Percentiles rank a stretch among this genome's conserved stretches.
phyloP scores from a whole-genome alignment of 2,888 invertebrate species.

The Agapetus fuscipes region DNA sequence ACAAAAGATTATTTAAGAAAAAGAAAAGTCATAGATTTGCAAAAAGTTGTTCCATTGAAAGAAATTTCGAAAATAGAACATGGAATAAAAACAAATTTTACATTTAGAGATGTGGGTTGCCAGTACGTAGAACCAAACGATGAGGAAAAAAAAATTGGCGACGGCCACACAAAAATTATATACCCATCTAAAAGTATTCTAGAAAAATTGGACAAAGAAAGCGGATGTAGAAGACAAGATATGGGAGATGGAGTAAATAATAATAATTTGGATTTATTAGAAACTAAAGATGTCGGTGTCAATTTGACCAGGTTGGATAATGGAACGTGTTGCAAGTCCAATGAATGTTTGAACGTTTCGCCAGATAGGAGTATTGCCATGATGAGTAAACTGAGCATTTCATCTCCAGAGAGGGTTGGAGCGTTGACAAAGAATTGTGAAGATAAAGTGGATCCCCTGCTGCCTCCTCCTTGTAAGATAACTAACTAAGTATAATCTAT shows the following conservation, averaged over 20 bases:
- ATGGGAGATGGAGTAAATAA: no score
- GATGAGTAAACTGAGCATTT: conserved; percentile 3
- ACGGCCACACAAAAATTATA: conserved; percentile 37
- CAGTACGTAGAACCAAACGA: conserved; percentile 39
- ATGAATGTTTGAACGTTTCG: background rate
- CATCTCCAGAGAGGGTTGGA: conserved; percentile 4
- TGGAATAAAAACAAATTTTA: background rate
- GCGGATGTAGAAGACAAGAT: no score
- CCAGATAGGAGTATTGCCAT: background rate
- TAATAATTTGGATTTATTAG: no score
- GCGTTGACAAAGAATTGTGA: background rate
- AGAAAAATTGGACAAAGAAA: conserved; percentile 2
- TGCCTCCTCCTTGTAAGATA: conserved; percentile 11
- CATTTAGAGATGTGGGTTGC: conserved; percentile 35
- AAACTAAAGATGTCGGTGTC: no score
- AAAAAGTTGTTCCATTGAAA: no score
- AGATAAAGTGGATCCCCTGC: conserved; percentile 4
- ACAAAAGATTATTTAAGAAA: conserved; percentile 26
- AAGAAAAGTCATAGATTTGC: conserved; percentile 28
- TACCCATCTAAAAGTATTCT: conserved; percentile 30
- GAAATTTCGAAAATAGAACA: no score
- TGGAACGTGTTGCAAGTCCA: background rate
- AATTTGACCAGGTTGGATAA: no score
- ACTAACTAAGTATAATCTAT: no score
- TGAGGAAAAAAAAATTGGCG: conserved; percentile 33